A percentile compares a stretch with the other conserved stretches of the same genome.
phyloP scores from a whole-genome alignment of 2,797 vertebrate genomes.

The Pangasius krempfi region DNA sequence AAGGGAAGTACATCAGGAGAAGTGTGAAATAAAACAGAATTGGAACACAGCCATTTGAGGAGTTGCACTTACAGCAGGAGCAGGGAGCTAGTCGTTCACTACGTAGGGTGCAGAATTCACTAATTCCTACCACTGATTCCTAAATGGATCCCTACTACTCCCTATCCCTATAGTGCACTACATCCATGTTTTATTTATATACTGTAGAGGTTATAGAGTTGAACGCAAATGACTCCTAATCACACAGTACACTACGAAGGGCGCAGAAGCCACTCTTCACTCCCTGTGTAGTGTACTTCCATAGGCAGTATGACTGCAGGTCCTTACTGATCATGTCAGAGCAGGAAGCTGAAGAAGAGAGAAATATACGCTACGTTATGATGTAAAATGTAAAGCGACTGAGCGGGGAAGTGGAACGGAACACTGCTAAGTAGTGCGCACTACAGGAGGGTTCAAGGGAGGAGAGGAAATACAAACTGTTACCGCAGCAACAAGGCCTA shows the following conservation, averaged over 20 bases:
- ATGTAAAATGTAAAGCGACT: background rate
- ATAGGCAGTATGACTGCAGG: background rate
- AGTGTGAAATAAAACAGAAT: background rate
- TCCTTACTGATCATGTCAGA: background rate
- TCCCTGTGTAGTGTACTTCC: background rate
- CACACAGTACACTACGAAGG: background rate
- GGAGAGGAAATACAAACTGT: conserved; percentile 18
- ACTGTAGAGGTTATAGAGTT: background rate
- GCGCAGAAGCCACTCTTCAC: background rate
- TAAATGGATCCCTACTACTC: background rate
- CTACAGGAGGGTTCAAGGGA: conserved; percentile 16
- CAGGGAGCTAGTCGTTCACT: background rate
- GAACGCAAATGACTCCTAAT: background rate
- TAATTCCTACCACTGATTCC: background rate
- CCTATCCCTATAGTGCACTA: background rate
- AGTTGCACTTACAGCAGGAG: background rate
- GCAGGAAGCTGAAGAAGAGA: background rate
- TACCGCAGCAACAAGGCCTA: conserved; percentile 33
- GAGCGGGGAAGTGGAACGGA: background rate
- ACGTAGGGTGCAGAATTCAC: background rate
- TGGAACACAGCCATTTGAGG: background rate
- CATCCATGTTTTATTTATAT: background rate
- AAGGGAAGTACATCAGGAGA: no score
- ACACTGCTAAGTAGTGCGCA: background rate
- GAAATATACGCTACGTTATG: no score